Evolutionary conservation across 2,888 invertebrate genomes (phyloP).

Genomic region (Alentia gelatinosa): DNA sequence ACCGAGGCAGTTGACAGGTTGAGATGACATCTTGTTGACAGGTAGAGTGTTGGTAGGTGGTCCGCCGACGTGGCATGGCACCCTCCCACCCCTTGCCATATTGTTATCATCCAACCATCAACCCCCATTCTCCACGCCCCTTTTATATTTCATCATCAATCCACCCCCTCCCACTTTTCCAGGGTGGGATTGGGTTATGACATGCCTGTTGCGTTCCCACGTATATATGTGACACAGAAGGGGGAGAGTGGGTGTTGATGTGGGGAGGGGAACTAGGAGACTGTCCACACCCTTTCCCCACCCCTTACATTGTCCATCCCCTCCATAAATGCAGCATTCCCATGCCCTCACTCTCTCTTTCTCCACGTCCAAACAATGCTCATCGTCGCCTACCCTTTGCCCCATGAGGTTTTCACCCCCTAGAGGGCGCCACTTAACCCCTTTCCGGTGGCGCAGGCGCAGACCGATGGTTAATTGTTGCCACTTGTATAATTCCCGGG

Average conservation of each 20-base stretch:
- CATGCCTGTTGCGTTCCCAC: background rate
- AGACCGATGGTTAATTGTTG: background rate
- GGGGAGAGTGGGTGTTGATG: background rate
- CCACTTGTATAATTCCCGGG: background rate
- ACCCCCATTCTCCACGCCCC: background rate
- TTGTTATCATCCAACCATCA: background rate
- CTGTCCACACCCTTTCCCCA: background rate
- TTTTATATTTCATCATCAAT: background rate
- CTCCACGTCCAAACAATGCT: background rate
- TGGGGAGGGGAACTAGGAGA: background rate
- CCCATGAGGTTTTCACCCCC: background rate
- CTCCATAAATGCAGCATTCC: background rate
- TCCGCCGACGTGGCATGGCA: background rate
- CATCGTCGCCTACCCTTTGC: background rate
- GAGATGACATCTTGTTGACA: constrained; percentile 6
- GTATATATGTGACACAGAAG: background rate
- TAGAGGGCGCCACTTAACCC: background rate
- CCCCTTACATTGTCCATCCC: background rate
- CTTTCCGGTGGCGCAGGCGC: background rate
- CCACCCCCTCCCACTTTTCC: background rate
- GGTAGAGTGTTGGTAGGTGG: background rate
- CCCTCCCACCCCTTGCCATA: background rate
- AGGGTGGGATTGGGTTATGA: background rate
- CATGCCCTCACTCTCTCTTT: background rate
- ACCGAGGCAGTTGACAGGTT: background rate